Evolutionary conservation across 2,888 invertebrate genomes (phyloP).

Genomic region (Acanthococcus lagerstroemiae): DNA sequence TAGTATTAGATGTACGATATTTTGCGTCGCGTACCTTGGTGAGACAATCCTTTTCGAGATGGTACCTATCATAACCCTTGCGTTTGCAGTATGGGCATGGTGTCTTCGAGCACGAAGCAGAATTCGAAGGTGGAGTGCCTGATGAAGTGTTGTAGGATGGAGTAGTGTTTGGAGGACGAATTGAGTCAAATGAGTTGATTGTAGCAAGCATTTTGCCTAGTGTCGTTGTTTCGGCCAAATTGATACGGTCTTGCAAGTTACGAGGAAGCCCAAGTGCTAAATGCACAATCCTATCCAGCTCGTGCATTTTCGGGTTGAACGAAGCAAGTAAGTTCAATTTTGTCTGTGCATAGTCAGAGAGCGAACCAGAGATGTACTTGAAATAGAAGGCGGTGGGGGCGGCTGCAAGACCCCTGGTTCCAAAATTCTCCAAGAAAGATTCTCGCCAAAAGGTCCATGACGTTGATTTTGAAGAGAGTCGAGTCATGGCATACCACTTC

Average conservation of each 20-base stretch:
- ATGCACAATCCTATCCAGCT: not conserved
- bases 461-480: not conserved
- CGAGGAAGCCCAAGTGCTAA: not conserved
- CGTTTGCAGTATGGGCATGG: not conserved
- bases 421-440: not conserved
- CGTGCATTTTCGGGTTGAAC: not conserved
- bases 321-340: not conserved
- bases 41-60: not conserved
- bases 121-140: not conserved
- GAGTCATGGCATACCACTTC: not conserved
- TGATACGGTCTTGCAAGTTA: not conserved
- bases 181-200: not conserved
- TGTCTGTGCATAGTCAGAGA: not conserved
- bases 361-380: not conserved
- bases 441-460: not conserved
- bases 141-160: not conserved
- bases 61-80: not conserved
- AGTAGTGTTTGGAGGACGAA: not conserved
- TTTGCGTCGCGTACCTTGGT: not conserved
- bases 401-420: not conserved
- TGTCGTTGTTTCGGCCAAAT: not conserved
- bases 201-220: not conserved
- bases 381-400: not conserved
- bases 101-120: not conserved
- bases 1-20: not conserved